phyloP scores from a whole-genome alignment of 1,140 invertebrate species.

The Lepidurus packardi region DNA sequence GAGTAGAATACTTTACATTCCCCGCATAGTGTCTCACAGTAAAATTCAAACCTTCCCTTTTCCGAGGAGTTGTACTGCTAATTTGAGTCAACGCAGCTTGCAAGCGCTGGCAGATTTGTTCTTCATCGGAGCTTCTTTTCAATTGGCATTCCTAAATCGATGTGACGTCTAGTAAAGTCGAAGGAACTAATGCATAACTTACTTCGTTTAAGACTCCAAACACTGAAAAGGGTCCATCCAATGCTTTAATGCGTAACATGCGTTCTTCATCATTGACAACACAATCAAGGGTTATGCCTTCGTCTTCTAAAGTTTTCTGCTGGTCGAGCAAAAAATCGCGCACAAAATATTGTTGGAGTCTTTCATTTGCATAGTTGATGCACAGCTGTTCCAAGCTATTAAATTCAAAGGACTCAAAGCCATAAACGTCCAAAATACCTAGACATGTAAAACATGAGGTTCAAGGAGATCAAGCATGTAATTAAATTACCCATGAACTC shows the following conservation, averaged over 20 bases:
- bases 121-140: slow-evolving; percentile 46
- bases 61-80: slow-evolving; percentile 8
- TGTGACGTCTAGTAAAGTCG: too few relatives aligned
- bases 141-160: slow-evolving; percentile 40
- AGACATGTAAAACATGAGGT: slow-evolving; percentile 35
- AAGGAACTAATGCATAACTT: neutral
- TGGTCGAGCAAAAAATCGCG: slow-evolving; percentile 57
- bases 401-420: slow-evolving; percentile 65
- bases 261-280: slow-evolving; percentile 38
- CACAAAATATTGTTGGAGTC: slow-evolving; percentile 61
- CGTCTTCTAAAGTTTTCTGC: slow-evolving; percentile 53
- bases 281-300: slow-evolving; percentile 48
- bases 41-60: slow-evolving; percentile 39
- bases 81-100: neutral
- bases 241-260: slow-evolving; percentile 37
- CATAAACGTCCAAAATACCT: slow-evolving; percentile 63
- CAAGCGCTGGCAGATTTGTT: slow-evolving; percentile 42
- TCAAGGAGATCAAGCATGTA: slow-evolving; percentile 63
- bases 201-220: slow-evolving; percentile 48
- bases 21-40: slow-evolving; percentile 46
- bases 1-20: slow-evolving; percentile 44
- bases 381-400: slow-evolving; percentile 71
- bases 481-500: slow-evolving; percentile 41
- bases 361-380: slow-evolving; percentile 68
- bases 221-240: slow-evolving; percentile 40